A percentile compares a stretch with the other conserved stretches of the same genome.
Evolutionary conservation across 2,113 vertebrate genomes (phyloP).

Genomic region (Tyto alba): DNA sequence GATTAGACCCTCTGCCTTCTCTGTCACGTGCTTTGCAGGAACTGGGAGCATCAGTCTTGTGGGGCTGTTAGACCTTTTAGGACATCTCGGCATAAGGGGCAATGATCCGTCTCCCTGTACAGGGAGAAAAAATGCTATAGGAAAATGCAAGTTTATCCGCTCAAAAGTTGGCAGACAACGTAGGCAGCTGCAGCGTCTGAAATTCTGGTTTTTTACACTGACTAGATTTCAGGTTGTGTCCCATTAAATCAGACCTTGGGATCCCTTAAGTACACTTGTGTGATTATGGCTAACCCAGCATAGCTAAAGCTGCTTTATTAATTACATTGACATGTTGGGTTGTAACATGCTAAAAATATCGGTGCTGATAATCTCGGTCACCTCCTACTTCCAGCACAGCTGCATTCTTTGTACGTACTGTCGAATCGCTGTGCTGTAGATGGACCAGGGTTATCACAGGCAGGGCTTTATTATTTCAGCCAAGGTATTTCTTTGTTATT

Average conservation of each 20-base stretch:
- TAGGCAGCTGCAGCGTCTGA: neutral
- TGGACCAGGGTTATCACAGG: neutral
- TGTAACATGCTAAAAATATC: constrained; percentile 40
- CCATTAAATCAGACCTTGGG: neutral
- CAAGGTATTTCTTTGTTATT: constrained; percentile 45
- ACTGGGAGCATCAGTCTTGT: neutral
- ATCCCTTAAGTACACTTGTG: neutral
- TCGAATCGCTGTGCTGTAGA: neutral
- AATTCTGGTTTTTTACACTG: neutral
- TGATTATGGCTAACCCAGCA: constrained; percentile 6
- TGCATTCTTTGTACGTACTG: rapidly evolving
- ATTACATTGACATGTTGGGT: constrained; percentile 2
- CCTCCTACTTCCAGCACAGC: neutral
- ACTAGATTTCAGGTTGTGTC: neutral
- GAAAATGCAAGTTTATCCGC: neutral
- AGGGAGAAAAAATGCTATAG: neutral
- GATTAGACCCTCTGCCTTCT: neutral
- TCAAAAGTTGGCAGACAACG: neutral
- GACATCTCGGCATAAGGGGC: neutral
- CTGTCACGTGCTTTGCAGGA: neutral
- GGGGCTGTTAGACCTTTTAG: neutral
- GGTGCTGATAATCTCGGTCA: neutral
- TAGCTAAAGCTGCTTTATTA: constrained; percentile 34
- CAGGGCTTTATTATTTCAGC: constrained; percentile 13
- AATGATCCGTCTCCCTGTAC: neutral